A percentile compares a stretch with the other conserved stretches of the same genome.
phyloP scores from a whole-genome alignment of 1,140 invertebrate genomes.

The Contarinia nasturtii region DNA sequence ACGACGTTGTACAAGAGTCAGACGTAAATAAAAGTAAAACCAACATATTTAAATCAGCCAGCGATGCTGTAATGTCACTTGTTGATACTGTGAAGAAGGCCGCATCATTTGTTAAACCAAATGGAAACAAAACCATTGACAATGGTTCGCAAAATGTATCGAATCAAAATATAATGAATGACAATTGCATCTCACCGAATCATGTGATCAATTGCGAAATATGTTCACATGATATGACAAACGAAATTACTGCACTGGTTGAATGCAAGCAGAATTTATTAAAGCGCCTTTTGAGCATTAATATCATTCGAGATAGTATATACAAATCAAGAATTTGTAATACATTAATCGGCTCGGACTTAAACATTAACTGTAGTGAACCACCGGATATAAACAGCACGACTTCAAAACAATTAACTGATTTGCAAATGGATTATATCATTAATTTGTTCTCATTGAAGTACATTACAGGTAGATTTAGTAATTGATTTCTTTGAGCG shows the following conservation, averaged over 20 bases:
- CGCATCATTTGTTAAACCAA: conserved; percentile 52
- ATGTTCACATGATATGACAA: conserved; percentile 11
- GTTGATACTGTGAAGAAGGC: conserved; percentile 60
- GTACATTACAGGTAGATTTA: too few relatives aligned
- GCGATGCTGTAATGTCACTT: conserved; percentile 69
- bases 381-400: not conserved
- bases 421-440: conserved; percentile 22
- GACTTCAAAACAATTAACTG: not conserved
- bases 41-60: conserved; percentile 67
- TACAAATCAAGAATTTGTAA: conserved; percentile 13
- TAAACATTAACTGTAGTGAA: not conserved
- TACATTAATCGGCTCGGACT: conserved; percentile 8
- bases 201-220: conserved; percentile 12
- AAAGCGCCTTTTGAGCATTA: conserved; percentile 10
- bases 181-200: conserved; percentile 12
- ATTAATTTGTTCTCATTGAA: conserved; percentile 38
- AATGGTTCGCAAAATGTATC: conserved; percentile 1
- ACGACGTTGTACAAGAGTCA: conserved; percentile 25
- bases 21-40: conserved; percentile 23
- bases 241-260: conserved; percentile 13
- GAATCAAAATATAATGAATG: not conserved
- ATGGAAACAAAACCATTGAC: conserved; percentile 12
- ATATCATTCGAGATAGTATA: conserved; percentile 10
- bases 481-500: too few relatives aligned
- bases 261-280: conserved; percentile 15